Percentiles rank a stretch among this genome's conserved stretches.
Evolutionary conservation across 2,113 vertebrate species (phyloP).

Genomic region (Channa maculata): DNA sequence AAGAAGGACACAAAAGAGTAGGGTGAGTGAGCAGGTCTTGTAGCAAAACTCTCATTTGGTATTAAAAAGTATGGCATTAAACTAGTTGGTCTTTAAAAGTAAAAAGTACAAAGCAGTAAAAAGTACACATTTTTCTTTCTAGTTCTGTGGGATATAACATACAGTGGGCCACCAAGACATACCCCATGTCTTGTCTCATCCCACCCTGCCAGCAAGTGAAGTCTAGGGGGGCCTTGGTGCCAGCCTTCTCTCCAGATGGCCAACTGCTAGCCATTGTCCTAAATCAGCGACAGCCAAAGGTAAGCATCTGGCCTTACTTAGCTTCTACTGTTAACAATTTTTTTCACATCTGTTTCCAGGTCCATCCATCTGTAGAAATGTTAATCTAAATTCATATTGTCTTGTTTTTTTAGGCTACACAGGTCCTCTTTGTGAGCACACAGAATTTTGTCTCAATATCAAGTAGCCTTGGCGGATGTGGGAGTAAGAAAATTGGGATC

Average conservation of each 20-base stretch:
- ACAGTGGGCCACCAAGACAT: constrained; percentile 87
- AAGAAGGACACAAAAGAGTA: constrained; percentile 74
- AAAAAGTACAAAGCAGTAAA: not conserved
- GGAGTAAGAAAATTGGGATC: constrained; percentile 84
- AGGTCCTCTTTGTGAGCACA: constrained; percentile 91
- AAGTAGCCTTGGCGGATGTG: constrained; percentile 90
- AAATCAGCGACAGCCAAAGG: constrained; percentile 93
- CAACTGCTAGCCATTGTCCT: constrained; percentile 86
- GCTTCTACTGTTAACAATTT: not conserved
- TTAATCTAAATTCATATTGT: not conserved
- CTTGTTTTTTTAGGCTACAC: constrained; percentile 86
- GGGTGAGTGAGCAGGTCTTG: constrained; percentile 77
- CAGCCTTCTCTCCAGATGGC: constrained; percentile 90
- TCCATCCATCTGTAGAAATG: not conserved
- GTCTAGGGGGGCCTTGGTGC: constrained; percentile 90
- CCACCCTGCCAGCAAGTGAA: constrained; percentile 88
- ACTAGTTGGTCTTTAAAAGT: no score
- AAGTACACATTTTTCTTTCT: not conserved
- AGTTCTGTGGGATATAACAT: constrained; percentile 84
- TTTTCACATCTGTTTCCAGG: not conserved
- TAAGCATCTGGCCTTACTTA: constrained; percentile 46
- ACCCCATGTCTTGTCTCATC: constrained; percentile 78
- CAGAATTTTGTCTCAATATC: constrained; percentile 88
- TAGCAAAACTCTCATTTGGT: not conserved
- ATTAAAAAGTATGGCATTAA: not conserved